Base-by-base conservation (phyloP, 2,797 vertebrate genomes). In the Rachycentron canadum region DNA sequence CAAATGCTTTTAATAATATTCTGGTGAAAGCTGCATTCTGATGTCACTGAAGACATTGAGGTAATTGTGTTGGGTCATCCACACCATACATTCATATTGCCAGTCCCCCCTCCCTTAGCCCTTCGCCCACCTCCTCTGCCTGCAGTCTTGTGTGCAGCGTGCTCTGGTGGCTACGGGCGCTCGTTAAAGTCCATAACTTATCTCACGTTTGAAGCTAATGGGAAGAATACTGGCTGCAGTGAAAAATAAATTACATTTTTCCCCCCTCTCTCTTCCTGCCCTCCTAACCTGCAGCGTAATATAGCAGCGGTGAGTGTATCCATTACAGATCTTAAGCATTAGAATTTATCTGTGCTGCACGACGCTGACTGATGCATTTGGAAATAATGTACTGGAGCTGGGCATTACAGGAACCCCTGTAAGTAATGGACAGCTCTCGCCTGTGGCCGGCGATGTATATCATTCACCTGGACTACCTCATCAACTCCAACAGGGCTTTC, bases 311-410 rank as follows among this genome's bases (percentile, higher is more conserved):
- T 90, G 92, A 97, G 96, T 96, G 96, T 96, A 95, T 91, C 94
- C 95, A 94, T 96, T 97, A 93, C 96, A 97, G 95, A 97, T 97
- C 96, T 94, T 92, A 95, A 96, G 95, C 95, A 95, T 96, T 96
- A 96, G 96, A 96, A 98, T 98, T 97, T 96, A 96, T 96, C 92
- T 55, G 95, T 95, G 93, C 94, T 86, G 90, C 94, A 94, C 94
- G 93, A 95, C 93, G 95, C 95, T 97, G 95, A 97, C 97, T 97
- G 97, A 98, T 97, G 96, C 97, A 98, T 98, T 96, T 95, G 95
- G 96, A 97, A 98, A 97, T 98, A 98, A 99, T 98, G 96, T 96
- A 98, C 96, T 98, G 84, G 91, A 94, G 94, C 94, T 93, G 95
- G 96, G 96, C 95, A 96, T 97, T 97, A 97, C 96, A 89, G 92